Base-by-base conservation (phyloP, 2,797 vertebrate species). In the Tauraco hartlaubi region DNA sequence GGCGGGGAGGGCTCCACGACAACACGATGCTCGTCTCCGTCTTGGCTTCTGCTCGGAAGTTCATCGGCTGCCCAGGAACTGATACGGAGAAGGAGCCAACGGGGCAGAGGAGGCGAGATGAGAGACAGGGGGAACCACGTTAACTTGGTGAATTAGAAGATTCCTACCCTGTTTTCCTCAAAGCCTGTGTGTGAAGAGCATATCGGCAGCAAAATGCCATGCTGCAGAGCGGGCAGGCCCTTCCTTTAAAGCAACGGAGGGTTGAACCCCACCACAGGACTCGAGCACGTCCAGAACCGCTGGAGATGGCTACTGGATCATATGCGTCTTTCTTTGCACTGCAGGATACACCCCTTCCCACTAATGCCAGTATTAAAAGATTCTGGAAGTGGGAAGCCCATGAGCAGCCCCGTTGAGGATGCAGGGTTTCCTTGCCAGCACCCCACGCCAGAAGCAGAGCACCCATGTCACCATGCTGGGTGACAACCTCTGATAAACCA, bases 61-160 rank as follows among this genome's bases (percentile, higher is more conserved):
- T 99, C 98, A 99, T 99, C 8, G 99, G 99, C 97, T 99, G 99
- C 46, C 99, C 99, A 0, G 99, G 99, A 67, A 99, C 99, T 99
- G 95, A 80, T 9, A 37, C 3, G 2, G 63, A 49, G 63, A 64
- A 56, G 72, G 37, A 69, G 55, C 26, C 71, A 0, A 52, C 0
- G 1, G 44, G 35, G 41, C 37, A 76, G 28, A 41, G 61, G 54
- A 71, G 58, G 33, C 15, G 29, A 64, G 63, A 81, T 21, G 41
- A 85, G 55, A 81, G 63, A 82, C 15, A 48, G 49, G 22, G 55
- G 56, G 71, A 62, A 44, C 14, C 80, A 39, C 33, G 3, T 94
- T 85, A 95, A 79, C 11, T 48, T 43, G 55, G 55, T 3, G 56
- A 20, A 67, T 66, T 33, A 22, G 33, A 71, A 88, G 59, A 44